Evolutionary conservation across 2,888 invertebrate genomes (phyloP).

Genomic region (Danaus chrysippus): DNA sequence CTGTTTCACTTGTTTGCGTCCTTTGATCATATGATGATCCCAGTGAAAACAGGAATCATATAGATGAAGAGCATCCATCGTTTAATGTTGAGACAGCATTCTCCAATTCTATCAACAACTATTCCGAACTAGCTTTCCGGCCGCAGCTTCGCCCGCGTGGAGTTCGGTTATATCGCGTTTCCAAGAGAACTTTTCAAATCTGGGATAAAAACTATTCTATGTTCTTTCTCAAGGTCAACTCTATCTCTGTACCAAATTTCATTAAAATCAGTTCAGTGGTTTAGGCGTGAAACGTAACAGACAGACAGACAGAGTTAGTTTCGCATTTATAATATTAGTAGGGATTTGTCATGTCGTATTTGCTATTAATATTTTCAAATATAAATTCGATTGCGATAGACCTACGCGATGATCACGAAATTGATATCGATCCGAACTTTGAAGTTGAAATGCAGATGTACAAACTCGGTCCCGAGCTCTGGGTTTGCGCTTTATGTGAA

Average conservation of each 20-base stretch:
- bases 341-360: constrained; percentile 48
- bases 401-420: constrained; percentile 41
- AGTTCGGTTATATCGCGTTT: too few relatives aligned
- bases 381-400: constrained; percentile 42
- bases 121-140: too few relatives aligned
- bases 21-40: constrained; percentile 66
- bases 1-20: constrained; percentile 67
- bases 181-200: too few relatives aligned
- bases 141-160: too few relatives aligned
- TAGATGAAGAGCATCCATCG: constrained; percentile 53
- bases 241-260: too few relatives aligned
- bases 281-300: too few relatives aligned
- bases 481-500: constrained; percentile 50
- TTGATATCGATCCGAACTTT: constrained; percentile 40
- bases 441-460: constrained; percentile 55
- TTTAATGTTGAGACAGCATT: constrained; percentile 48
- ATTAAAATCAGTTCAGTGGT: too few relatives aligned
- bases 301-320: too few relatives aligned
- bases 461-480: constrained; percentile 44
- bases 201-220: too few relatives aligned
- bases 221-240: too few relatives aligned
- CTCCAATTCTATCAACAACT: constrained; percentile 39
- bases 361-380: constrained; percentile 42
- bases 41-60: constrained; percentile 53
- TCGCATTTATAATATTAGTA: too few relatives aligned